These are phyloP conservation scores for Castor canadensis DNA, from an alignment of 2,113 vertebrate genomes.

Conservation along the genomic window DNA sequence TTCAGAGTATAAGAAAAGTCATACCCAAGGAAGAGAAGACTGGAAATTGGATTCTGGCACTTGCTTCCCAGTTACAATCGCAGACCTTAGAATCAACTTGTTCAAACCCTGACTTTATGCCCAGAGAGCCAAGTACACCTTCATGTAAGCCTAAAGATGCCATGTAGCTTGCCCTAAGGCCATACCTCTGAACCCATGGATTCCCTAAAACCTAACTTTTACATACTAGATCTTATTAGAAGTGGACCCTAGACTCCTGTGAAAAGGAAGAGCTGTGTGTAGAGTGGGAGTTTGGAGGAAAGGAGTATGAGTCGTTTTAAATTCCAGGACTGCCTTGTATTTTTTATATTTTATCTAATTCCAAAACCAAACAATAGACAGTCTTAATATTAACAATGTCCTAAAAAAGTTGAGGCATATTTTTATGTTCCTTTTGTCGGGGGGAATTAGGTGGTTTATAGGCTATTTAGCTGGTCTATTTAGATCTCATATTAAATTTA, in stretches of 20 bases:
- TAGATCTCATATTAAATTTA: neutral
- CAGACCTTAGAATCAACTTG: neutral
- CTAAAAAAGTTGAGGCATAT: neutral
- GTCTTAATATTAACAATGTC: neutral
- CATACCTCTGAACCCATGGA: neutral
- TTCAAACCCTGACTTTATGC: neutral
- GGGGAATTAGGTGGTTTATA: neutral
- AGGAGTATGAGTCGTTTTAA: neutral
- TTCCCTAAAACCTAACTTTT: neutral
- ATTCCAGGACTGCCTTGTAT: neutral
- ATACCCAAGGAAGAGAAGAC: neutral
- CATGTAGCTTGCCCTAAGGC: neutral
- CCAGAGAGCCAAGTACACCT: neutral
- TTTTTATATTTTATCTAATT: slow-evolving; percentile 24
- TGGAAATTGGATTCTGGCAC: neutral
- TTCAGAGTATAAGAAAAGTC: neutral
- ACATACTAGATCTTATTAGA: neutral
- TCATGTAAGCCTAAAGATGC: neutral
- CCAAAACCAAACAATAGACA: slow-evolving; percentile 9
- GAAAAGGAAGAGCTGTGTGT: neutral
- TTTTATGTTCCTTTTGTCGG: neutral
- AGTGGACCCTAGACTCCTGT: neutral
- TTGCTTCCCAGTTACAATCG: neutral
- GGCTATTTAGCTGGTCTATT: neutral
- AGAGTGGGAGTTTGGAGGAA: neutral